A percentile compares a stretch with the other conserved stretches of the same genome.
Evolutionary conservation across 2,797 vertebrate species (phyloP).

Genomic region (Takifugu rubripes): DNA sequence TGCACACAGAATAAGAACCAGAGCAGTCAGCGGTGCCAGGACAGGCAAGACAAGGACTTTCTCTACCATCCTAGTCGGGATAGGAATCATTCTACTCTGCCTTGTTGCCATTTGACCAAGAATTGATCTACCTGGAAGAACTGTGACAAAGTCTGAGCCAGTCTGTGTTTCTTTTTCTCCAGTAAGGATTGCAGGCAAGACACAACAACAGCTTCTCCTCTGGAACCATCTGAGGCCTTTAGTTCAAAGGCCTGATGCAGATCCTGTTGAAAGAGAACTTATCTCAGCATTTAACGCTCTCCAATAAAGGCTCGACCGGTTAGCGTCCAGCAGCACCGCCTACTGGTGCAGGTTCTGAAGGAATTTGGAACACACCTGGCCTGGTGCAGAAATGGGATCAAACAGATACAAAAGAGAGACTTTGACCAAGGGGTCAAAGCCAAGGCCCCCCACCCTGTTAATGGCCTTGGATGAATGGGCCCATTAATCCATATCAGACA

Average conservation of each 20-base stretch:
- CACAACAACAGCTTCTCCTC: conserved; percentile 60
- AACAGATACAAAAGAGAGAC: no score
- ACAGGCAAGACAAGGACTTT: not conserved
- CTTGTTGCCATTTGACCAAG: not conserved
- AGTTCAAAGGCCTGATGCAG: conserved; percentile 77
- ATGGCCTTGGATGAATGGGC: no score
- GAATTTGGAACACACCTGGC: no score
- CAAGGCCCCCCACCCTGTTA: no score
- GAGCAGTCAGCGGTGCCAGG: not conserved
- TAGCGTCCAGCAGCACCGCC: no score
- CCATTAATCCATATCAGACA: no score
- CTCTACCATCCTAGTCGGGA: not conserved
- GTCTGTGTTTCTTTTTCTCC: conserved; percentile 73
- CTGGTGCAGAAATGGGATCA: no score
- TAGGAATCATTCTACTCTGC: not conserved
- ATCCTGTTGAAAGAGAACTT: conserved; percentile 71
- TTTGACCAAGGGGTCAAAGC: no score
- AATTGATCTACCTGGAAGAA: conserved; percentile 64
- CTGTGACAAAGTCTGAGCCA: conserved; percentile 78
- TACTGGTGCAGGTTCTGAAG: no score
- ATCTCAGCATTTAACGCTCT: conserved; percentile 1
- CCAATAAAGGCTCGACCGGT: no score
- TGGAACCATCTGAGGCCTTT: conserved; percentile 53
- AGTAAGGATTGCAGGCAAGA: conserved; percentile 79
- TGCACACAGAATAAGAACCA: conserved; percentile 37